These are phyloP conservation scores for Eulemur mongoz DNA, from an alignment of 2,797 vertebrate species.

Conservation along the genomic window DNA sequence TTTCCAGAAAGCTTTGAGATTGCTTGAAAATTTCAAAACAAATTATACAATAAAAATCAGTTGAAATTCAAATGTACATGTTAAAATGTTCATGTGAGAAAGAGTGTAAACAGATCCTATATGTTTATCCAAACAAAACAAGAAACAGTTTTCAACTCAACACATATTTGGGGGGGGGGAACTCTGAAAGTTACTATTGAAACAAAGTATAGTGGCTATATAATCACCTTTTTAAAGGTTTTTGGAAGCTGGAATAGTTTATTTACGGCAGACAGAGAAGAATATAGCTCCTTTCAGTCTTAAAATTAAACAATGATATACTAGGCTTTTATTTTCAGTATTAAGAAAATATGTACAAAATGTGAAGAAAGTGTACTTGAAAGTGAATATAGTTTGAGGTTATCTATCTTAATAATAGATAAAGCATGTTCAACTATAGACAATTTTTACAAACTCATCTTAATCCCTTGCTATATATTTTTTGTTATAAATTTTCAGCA, in stretches of 20 bases:
- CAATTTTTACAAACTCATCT: background rate
- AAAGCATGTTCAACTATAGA: background rate
- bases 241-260: background rate
- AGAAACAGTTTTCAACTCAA: conserved; percentile 4
- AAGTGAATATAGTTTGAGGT: conserved; percentile 11
- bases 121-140: conserved; percentile 29
- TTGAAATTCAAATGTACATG: conserved; percentile 11
- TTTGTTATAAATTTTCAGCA: background rate
- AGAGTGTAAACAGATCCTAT: background rate
- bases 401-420: background rate
- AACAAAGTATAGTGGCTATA: background rate
- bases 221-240: background rate
- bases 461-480: background rate
- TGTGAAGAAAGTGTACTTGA: background rate
- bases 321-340: conserved; percentile 10
- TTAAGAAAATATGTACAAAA: conserved; percentile 3
- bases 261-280: background rate
- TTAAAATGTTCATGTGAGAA: background rate
- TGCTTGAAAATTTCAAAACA: conserved; percentile 50
- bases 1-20: background rate
- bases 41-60: conserved; percentile 35
- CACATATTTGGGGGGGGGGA: background rate
- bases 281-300: background rate
- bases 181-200: background rate
- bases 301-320: background rate